Base-by-base conservation (phyloP, 2,113 vertebrate genomes). In the Casuarius casuarius region DNA sequence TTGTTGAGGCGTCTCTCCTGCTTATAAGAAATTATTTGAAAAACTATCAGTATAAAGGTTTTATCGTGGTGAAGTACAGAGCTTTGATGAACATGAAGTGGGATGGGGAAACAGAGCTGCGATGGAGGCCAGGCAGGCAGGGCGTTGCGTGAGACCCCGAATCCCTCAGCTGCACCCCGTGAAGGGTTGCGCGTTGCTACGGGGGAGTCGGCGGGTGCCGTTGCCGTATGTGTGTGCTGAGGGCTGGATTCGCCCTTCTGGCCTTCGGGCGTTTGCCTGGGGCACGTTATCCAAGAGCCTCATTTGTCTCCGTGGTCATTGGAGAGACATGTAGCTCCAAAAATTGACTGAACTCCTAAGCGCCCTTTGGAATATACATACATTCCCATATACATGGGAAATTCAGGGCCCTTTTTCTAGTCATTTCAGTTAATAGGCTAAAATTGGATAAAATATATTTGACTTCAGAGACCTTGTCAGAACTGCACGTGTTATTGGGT, bases 241-340 rank as follows among this genome's bases (percentile, higher is more conserved):
- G 54, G 2, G 19, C 40, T 61, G 1, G 1, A 44, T n/a, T 84
- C 28, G 3, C 22, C 16, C 44, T 28, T 29, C 8, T 16, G 8
- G 21, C 12, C 31, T 35, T 20, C 7, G 2, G 44, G 38, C 44
- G 15, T 48, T 52, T 48, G 20, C 35, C 1, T 2, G 40, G 18
- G 21, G 29, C 1, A 4, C 6, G 2, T n/a, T 61, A 29, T 9
- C 73, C 22, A 56, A 31, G 59, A 74, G 61, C 25, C 4, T 14
- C 1, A 15, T 35, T 92, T 21, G 23, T 87, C 9, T 35, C 0
- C 46, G 1, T 0, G 17, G 7, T 72, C 26, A 5, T 14, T 62
- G 35, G 29, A 42, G 54, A 68, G 54, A 71, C 46, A 4, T 23
- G 71, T n/a, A 82, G 83, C 75, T 79, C 18, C n/a, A 15, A n/a